Base-by-base conservation (phyloP, 2,113 vertebrate genomes). In the human region DNA sequence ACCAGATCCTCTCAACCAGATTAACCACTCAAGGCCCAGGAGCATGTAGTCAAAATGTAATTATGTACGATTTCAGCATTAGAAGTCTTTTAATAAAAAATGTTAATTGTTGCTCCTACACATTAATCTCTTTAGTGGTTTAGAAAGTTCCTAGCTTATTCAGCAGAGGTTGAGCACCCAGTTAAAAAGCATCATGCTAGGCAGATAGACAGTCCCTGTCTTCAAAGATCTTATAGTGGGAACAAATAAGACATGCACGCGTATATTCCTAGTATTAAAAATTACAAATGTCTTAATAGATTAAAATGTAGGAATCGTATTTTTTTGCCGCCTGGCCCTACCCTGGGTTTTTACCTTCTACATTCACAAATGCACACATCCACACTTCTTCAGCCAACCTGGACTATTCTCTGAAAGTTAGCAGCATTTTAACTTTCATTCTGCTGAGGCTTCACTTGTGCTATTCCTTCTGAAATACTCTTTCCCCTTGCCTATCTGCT, bases 1-100 rank as follows among this genome's bases (percentile, higher is more conserved):
- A 78, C 13, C 55, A 89, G 12, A 89, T 72, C 25, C 38, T 61
- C 14, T 86, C 20, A 86, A 64, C 83, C 40, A 64, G 35, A 52
- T 91, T 94, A 79, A 80, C 32, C 9, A 57, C 16, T 96, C 30
- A 88, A 59, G 18, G 43, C 25, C 70, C 30, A 40, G 64, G 11
- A 87, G 9, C 64, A 78, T 66, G 11, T 61, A 87, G 48, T 81
- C 30, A 94, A 66, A 90, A 93, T 90, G 57, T 45, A 90, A 94
- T 50, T 40, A 3, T 68, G 2, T 66, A 27, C 3, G 13, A 59
- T 86, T 27, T 92, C 10, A 0, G 25, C 40, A 82, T 94, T 82
- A 82, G 52, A 90, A 79, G 66, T 66, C 8, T 91, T 86, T 91
- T 50, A 92, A 94, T 78, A 48, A 76, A 13, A 80, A 95, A 75